A percentile compares a stretch with the other conserved stretches of the same genome.
Evolutionary conservation across 2,888 invertebrate species (phyloP).

Genomic region (Diadromus collaris): DNA sequence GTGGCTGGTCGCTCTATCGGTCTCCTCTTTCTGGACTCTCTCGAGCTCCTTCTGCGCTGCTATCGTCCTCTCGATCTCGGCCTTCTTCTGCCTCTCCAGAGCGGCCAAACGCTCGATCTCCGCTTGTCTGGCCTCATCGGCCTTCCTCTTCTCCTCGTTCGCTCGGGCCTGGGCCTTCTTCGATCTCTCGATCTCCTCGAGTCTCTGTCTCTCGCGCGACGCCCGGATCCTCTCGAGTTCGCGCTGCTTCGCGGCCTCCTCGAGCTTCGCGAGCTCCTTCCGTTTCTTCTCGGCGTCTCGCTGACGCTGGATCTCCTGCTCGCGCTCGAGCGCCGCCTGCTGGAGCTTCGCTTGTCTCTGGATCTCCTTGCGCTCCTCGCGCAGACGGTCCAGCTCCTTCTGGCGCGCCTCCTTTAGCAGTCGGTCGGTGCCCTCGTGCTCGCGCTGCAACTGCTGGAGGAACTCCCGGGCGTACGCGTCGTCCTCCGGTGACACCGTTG

Average conservation of each 20-base stretch:
- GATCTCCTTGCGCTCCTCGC: slow-evolving; percentile 73
- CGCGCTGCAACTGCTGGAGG: slow-evolving; percentile 74
- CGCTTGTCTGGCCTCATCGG: slow-evolving; percentile 67
- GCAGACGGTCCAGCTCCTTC: slow-evolving; percentile 73
- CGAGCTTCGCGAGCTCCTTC: slow-evolving; percentile 73
- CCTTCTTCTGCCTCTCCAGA: slow-evolving; percentile 70
- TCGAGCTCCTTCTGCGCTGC: slow-evolving; percentile 66
- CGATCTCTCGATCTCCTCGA: slow-evolving; percentile 71
- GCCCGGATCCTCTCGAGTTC: slow-evolving; percentile 75
- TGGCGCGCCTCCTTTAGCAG: slow-evolving; percentile 73
- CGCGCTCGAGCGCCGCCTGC: slow-evolving; percentile 67
- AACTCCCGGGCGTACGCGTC: slow-evolving; percentile 73
- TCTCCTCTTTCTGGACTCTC: slow-evolving; percentile 61
- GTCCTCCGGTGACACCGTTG: slow-evolving; percentile 57
- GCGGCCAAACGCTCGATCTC: slow-evolving; percentile 68
- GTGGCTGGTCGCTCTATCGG: slow-evolving; percentile 25
- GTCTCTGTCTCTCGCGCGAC: slow-evolving; percentile 72
- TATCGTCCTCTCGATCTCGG: slow-evolving; percentile 64
- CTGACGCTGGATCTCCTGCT: slow-evolving; percentile 73
- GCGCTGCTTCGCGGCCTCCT: slow-evolving; percentile 72
- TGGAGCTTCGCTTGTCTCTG: slow-evolving; percentile 72
- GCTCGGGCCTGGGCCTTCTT: slow-evolving; percentile 68
- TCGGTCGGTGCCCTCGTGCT: slow-evolving; percentile 73
- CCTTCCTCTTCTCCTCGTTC: slow-evolving; percentile 69
- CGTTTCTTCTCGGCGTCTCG: slow-evolving; percentile 74